A percentile compares a stretch with the other conserved stretches of the same genome.
phyloP scores from a whole-genome alignment of 2,888 invertebrate genomes.

The Proisotoma minuta region DNA sequence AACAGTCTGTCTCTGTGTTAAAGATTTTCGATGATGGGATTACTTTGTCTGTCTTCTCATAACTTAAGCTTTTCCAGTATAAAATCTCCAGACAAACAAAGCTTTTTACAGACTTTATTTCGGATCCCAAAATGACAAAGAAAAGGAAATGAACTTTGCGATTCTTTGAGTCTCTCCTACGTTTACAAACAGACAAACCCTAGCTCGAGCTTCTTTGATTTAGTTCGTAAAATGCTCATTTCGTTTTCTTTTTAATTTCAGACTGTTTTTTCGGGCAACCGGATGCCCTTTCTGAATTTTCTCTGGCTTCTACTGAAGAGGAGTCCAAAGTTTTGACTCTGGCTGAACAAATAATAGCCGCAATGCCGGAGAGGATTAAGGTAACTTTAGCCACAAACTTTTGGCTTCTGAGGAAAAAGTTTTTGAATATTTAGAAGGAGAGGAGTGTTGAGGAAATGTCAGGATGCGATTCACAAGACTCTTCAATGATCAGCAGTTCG shows the following conservation, averaged over 20 bases:
- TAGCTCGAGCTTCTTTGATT: too few relatives aligned
- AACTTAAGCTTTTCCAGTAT: neutral
- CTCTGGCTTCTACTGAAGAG: constrained; percentile 74
- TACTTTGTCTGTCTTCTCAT: neutral
- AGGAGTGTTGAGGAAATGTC: constrained; percentile 47
- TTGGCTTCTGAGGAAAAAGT: neutral
- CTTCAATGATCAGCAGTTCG: constrained; percentile 46
- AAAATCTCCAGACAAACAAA: neutral
- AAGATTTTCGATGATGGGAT: neutral
- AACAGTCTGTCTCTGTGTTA: neutral
- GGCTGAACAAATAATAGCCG: constrained; percentile 97
- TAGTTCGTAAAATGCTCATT: too few relatives aligned
- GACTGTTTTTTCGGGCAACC: constrained; percentile 47
- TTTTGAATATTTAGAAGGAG: constrained; percentile 40
- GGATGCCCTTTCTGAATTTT: constrained; percentile 43
- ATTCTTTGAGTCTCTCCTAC: too few relatives aligned
- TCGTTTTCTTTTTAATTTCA: too few relatives aligned
- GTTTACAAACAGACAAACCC: too few relatives aligned
- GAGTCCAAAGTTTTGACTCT: constrained; percentile 85
- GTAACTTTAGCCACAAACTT: constrained; percentile 56
- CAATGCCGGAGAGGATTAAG: constrained; percentile 96
- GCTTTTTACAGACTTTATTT: too few relatives aligned
- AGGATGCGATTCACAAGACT: constrained; percentile 46
- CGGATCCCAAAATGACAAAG: too few relatives aligned
- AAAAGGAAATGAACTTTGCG: neutral